Base-by-base conservation (phyloP, 2,797 vertebrate genomes). In the Mycteria americana region DNA sequence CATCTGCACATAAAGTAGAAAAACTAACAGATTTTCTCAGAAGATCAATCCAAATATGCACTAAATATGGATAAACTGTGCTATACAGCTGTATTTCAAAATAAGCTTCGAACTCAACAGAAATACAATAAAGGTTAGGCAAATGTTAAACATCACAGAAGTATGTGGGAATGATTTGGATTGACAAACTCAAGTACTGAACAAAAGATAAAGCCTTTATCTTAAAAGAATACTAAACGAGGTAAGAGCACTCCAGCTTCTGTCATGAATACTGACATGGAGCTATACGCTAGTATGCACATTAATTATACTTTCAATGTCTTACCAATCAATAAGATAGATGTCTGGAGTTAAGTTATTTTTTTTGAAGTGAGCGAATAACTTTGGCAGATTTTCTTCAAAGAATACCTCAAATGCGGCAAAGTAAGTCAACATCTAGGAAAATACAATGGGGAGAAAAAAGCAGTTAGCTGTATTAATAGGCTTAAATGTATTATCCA, bases 311-410 rank as follows among this genome's bases (percentile, higher is more conserved):
- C 51, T 85, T 72, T 39, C 65, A 65, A 6, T 11, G 14, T 53
- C 99, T 98, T 98, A 99, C 99, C 99, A 99, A 97, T 99, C 99
- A 63, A 99, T 99, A 84, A 99, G 98, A 98, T 99, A 99, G 98
- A 99, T 99, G 97, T 99, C 99, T 57, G 99, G 99, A 83, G 98
- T 99, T 93, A 99, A 94, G 96, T 98, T 99, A 98, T 99, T 99
- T 93, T 98, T 99, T 98, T 99, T 99, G 98, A 99, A 99, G 98
- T 99, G 99, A 95, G 98, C 98, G 98, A 99, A 99, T 96, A 99
- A 98, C 98, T 99, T 99, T 97, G 99, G 99, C 98, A 99, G 98
- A 90, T 99, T 99, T 98, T 99, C 99, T 98, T 99, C 99, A 97
- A 99, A 99, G 98, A 99, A 99, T 72, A 99, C 99, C 98, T 99